phyloP scores from a whole-genome alignment of 2,113 vertebrate genomes.

The Megaleporinus macrocephalus region DNA sequence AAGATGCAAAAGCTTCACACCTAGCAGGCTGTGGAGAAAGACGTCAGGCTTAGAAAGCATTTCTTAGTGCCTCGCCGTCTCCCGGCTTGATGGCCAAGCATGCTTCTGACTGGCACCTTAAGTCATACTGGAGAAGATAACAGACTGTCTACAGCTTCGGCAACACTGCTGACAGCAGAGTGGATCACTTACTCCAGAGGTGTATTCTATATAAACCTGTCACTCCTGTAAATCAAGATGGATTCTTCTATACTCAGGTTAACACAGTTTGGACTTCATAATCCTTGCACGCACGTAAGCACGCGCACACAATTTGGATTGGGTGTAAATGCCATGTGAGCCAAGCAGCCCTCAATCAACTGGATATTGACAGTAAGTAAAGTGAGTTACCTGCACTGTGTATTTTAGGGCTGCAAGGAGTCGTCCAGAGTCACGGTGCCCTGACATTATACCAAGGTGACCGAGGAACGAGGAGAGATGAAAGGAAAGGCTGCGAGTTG shows the following conservation, averaged over 20 bases:
- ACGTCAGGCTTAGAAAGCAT: background rate
- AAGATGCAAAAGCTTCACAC: background rate
- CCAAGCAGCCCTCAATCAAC: conserved; percentile 30
- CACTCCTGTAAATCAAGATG: conserved; percentile 51
- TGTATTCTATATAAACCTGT: conserved; percentile 51
- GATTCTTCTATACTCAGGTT: conserved; percentile 33
- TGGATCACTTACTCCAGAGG: conserved; percentile 25
- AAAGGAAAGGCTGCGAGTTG: background rate
- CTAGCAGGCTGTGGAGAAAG: conserved; percentile 1
- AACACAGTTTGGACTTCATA: conserved; percentile 37
- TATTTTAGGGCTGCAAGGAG: background rate
- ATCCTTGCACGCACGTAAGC: background rate
- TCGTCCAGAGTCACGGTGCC: background rate
- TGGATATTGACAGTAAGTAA: conserved; percentile 34
- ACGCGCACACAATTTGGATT: background rate
- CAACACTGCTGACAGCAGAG: conserved; percentile 33
- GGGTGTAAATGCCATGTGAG: conserved; percentile 23
- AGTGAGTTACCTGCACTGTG: conserved; percentile 14
- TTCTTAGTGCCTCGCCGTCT: background rate
- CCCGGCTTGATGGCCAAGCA: conserved; percentile 7
- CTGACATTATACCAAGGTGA: conserved; percentile 27
- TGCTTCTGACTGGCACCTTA: conserved; percentile 10
- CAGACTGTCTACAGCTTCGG: conserved; percentile 16
- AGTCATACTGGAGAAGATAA: conserved; percentile 25
- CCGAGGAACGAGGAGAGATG: background rate